Percentiles rank a stretch among this genome's conserved stretches.
phyloP scores from a whole-genome alignment of 1,140 invertebrate genomes.

The Sitobion miscanthi region DNA sequence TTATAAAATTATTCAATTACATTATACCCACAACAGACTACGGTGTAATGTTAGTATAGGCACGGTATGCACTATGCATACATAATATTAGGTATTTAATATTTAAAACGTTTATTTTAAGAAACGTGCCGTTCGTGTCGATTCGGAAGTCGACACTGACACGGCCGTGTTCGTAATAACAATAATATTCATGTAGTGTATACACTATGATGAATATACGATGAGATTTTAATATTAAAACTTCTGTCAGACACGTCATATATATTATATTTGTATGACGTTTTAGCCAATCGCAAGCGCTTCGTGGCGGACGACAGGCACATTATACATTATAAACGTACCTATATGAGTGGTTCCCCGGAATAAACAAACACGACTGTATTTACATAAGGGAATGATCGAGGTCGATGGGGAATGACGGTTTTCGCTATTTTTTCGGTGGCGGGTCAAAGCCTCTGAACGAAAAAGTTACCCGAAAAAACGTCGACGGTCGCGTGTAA shows the following conservation, averaged over 20 bases:
- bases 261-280: too few relatives aligned
- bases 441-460: not conserved
- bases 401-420: not conserved
- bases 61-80: too few relatives aligned
- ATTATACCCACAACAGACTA: too few relatives aligned
- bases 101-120: not conserved
- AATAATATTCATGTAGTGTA: not conserved
- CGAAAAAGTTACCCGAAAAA: not conserved
- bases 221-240: constrained; percentile 14
- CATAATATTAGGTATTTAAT: not conserved
- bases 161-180: not conserved
- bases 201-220: not conserved
- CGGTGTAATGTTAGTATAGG: too few relatives aligned
- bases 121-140: not conserved
- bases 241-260: not conserved
- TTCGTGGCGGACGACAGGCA: not conserved
- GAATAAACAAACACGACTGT: not conserved
- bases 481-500: constrained; percentile 2
- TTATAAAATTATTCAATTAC: too few relatives aligned
- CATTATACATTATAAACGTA: not conserved
- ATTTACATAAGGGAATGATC: not conserved
- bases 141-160: not conserved
- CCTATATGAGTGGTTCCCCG: not conserved
- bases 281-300: not conserved
- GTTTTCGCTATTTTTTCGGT: not conserved